A percentile compares a stretch with the other conserved stretches of the same genome.
phyloP scores from a whole-genome alignment of 53 echinoderm and acorn worm species.

The Echinometra lucunter region DNA sequence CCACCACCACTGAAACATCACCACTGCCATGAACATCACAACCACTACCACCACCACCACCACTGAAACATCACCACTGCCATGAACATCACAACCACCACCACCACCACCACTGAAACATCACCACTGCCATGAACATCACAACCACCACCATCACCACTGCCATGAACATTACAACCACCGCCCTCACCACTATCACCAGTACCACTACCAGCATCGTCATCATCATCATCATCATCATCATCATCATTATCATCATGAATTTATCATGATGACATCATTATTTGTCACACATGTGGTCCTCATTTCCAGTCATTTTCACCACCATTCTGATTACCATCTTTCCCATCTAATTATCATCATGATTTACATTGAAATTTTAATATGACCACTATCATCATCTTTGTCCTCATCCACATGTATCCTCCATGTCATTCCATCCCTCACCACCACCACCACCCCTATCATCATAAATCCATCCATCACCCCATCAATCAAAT shows the following conservation, averaged over 20 bases:
- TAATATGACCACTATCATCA: slow-evolving; percentile 26
- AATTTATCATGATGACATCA: too few species aligned
- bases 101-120: neutral
- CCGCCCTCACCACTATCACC: neutral
- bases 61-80: neutral
- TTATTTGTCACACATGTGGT: too few species aligned
- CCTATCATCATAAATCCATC: slow-evolving; percentile 1
- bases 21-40: neutral
- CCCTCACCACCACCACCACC: slow-evolving; percentile 25
- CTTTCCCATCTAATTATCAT: neutral
- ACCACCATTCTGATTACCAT: neutral
- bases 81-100: neutral
- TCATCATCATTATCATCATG: neutral
- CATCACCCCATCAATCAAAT: slow-evolving; percentile 20
- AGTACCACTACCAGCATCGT: neutral
- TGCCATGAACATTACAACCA: neutral
- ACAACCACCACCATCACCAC: neutral
- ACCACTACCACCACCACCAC: neutral
- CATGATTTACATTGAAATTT: too few species aligned
- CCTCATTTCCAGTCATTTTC: too few species aligned
- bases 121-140: neutral
- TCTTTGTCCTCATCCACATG: neutral
- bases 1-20: neutral
- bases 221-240: neutral
- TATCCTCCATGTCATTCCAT: neutral